Percentiles rank a stretch among this genome's conserved stretches.
Evolutionary conservation across 2,113 vertebrate genomes (phyloP).

Genomic region (Pogonocichla stellata): DNA sequence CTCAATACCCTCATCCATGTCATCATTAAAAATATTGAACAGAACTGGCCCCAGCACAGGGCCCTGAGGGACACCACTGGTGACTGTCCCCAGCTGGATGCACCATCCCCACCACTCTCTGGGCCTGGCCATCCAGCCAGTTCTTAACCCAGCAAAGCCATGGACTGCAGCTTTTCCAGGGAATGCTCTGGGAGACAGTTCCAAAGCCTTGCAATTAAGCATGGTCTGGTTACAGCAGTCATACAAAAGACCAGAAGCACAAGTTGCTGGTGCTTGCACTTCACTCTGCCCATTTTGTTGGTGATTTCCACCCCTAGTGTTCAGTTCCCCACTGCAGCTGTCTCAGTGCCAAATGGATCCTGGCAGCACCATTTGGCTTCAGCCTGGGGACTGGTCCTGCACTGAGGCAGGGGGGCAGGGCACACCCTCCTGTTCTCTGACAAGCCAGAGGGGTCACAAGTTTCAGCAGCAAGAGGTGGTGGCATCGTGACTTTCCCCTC

Average conservation of each 20-base stretch:
- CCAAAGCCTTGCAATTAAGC: neutral
- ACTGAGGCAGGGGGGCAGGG: neutral
- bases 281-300: neutral
- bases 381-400: neutral
- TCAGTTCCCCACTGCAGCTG: neutral
- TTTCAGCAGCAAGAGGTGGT: neutral
- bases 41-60: neutral
- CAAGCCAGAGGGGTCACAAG: neutral
- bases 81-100: neutral
- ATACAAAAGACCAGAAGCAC: neutral
- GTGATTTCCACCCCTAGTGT: neutral
- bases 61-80: neutral
- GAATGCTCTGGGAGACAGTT: neutral
- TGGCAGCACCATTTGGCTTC: neutral
- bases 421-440: neutral
- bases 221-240: neutral
- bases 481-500: neutral
- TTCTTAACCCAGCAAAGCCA: neutral
- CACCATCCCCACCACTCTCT: neutral
- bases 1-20: neutral
- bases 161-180: neutral
- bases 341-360: rapidly evolving
- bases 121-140: neutral
- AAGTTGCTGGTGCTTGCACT: neutral
- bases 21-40: rapidly evolving